Conservation (phyloP, 2,113 vertebrate species). For the Hypomesus transpacificus region DNA sequence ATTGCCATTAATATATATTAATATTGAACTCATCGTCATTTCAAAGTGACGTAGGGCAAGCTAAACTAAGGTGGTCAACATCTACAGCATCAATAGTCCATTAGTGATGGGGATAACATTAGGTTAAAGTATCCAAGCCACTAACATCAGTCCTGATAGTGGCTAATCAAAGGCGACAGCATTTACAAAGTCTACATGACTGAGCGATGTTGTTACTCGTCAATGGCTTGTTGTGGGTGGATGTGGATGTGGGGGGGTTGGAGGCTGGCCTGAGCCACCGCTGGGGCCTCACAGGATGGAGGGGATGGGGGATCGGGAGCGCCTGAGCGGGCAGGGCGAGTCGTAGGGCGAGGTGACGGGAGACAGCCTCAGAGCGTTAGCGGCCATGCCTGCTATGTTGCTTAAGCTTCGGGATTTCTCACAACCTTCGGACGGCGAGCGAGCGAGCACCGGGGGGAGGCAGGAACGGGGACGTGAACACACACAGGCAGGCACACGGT, state of each 20-base stretch:
- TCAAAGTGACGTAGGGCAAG: constrained; percentile 50
- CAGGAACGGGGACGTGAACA: constrained; percentile 73
- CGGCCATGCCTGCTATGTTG: constrained; percentile 91
- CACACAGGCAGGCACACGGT: constrained; percentile 62
- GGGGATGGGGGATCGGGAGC: constrained; percentile 90
- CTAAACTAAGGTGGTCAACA: constrained; percentile 61
- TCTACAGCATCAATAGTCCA: constrained; percentile 46
- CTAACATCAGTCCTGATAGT: constrained; percentile 48
- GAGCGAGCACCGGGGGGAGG: constrained; percentile 68
- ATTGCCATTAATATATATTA: constrained; percentile 70
- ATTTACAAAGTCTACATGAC: constrained; percentile 63
- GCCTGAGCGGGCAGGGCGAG: constrained; percentile 90
- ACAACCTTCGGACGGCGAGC: constrained; percentile 79
- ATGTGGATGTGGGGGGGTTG: constrained; percentile 4
- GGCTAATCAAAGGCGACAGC: constrained; percentile 61
- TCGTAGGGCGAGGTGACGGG: constrained; percentile 91
- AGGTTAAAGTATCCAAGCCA: constrained; percentile 17
- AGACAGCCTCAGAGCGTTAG: constrained; percentile 89
- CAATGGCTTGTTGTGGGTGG: not conserved
- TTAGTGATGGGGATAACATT: constrained; percentile 1
- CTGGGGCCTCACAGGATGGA: constrained; percentile 86
- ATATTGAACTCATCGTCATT: constrained; percentile 56
- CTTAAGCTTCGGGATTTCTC: constrained; percentile 97
- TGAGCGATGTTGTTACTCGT: not conserved
- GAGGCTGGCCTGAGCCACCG: constrained; percentile 55